A percentile compares a stretch with the other conserved stretches of the same genome.
phyloP scores from a whole-genome alignment of 2,113 vertebrate genomes.

The Paratilapia polleni region DNA sequence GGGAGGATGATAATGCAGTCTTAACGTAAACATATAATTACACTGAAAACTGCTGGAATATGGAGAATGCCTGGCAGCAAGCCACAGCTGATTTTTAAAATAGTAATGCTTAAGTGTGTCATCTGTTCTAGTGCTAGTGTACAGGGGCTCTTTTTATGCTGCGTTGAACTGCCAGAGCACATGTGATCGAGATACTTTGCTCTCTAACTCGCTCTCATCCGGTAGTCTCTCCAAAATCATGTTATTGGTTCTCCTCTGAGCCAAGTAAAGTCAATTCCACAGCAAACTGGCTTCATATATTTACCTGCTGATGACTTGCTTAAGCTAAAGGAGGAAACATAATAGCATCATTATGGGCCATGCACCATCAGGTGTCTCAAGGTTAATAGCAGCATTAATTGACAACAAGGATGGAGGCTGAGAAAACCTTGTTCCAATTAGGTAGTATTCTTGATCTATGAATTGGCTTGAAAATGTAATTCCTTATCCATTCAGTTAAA shows the following conservation, averaged over 20 bases:
- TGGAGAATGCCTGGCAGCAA: not conserved
- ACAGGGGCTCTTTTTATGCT: slow-evolving; percentile 10
- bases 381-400: slow-evolving; percentile 70
- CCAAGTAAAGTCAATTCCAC: slow-evolving; percentile 60
- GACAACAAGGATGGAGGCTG: slow-evolving; percentile 38
- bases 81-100: slow-evolving; percentile 45
- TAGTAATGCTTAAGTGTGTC: slow-evolving; percentile 14
- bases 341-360: slow-evolving; percentile 66
- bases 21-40: slow-evolving; percentile 26
- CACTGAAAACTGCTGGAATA: slow-evolving; percentile 18
- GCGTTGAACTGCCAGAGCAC: slow-evolving; percentile 7
- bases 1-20: not conserved
- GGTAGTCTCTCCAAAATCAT: slow-evolving; percentile 24
- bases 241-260: slow-evolving; percentile 48
- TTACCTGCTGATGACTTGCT: slow-evolving; percentile 69
- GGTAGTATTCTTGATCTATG: not conserved
- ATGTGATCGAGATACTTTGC: slow-evolving; percentile 42
- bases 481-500: not conserved
- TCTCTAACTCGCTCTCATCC: slow-evolving; percentile 10
- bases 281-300: slow-evolving; percentile 64
- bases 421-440: slow-evolving; percentile 15
- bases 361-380: slow-evolving; percentile 59
- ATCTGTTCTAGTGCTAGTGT: slow-evolving; percentile 21
- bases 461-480: not conserved
- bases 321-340: slow-evolving; percentile 64